phyloP scores from a whole-genome alignment of 1,140 invertebrate genomes.

The Apis laboriosa region DNA sequence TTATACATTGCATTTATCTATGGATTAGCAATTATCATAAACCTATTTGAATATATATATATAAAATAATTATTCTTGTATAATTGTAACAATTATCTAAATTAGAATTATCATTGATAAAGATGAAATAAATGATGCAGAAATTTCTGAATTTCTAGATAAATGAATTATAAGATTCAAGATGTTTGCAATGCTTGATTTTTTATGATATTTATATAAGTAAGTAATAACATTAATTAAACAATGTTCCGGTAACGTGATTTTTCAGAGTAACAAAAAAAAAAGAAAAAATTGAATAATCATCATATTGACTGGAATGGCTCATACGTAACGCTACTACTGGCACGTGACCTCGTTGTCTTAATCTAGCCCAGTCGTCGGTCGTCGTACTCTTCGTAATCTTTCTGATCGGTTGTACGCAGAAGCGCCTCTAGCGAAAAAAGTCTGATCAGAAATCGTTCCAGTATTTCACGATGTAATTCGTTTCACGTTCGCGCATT shows the following conservation, averaged over 20 bases:
- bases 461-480: slow-evolving; percentile 26
- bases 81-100: no score
- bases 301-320: slow-evolving; percentile 11
- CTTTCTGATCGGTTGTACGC: slow-evolving; percentile 15
- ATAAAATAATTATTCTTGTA: no score
- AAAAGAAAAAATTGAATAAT: no score
- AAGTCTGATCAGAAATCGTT: slow-evolving; percentile 31
- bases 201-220: no score
- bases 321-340: slow-evolving; percentile 36
- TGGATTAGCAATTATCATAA: background rate
- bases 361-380: slow-evolving; percentile 71
- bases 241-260: background rate
- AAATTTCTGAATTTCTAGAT: no score
- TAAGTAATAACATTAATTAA: no score
- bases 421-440: background rate
- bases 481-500: slow-evolving; percentile 13
- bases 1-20: background rate
- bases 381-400: slow-evolving; percentile 52
- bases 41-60: background rate
- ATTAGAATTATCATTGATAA: no score
- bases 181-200: no score
- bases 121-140: no score
- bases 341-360: slow-evolving; percentile 75
- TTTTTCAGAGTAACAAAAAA: no score
- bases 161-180: no score